Evolutionary conservation across 2,113 vertebrate species (phyloP).

Genomic region (Collichthys lucidus): DNA sequence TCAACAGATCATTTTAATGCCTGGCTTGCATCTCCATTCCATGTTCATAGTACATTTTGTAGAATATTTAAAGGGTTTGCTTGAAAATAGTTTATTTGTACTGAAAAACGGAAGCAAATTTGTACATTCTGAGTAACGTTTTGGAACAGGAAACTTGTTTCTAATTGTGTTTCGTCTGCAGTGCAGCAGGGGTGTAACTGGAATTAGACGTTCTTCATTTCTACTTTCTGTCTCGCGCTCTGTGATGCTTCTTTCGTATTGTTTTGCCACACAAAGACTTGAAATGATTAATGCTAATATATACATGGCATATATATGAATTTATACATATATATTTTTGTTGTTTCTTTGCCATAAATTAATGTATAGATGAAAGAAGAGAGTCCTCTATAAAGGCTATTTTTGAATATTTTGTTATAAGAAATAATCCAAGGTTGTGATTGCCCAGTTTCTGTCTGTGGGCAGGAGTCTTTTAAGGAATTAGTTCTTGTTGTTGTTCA

Average conservation of each 20-base stretch:
- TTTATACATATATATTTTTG: conserved; percentile 70
- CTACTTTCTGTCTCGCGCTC: conserved; percentile 44
- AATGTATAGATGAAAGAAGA: conserved; percentile 79
- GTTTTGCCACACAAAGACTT: conserved; percentile 78
- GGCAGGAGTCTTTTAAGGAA: conserved; percentile 68
- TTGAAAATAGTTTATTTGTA: conserved; percentile 57
- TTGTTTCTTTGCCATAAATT: conserved; percentile 80
- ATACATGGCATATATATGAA: conserved; percentile 69
- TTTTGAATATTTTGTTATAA: conserved; percentile 84
- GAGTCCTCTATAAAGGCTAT: conserved; percentile 78
- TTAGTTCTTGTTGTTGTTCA: conserved; percentile 32
- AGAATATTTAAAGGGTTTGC: conserved; percentile 72
- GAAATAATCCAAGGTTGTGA: conserved; percentile 72
- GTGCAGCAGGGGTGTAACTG: conserved; percentile 73
- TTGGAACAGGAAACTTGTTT: not conserved
- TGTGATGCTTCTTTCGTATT: conserved; percentile 49
- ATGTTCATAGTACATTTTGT: conserved; percentile 68
- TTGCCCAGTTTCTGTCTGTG: conserved; percentile 48
- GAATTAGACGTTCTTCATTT: conserved; percentile 61
- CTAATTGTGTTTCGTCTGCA: conserved; percentile 39
- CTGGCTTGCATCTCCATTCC: conserved; percentile 56
- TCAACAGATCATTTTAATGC: conserved; percentile 39
- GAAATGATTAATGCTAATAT: conserved; percentile 80
- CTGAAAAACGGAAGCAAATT: conserved; percentile 59
- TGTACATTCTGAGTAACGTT: conserved; percentile 67